Base-by-base conservation (phyloP, 2,797 vertebrate species). In the Sebastes minor region DNA sequence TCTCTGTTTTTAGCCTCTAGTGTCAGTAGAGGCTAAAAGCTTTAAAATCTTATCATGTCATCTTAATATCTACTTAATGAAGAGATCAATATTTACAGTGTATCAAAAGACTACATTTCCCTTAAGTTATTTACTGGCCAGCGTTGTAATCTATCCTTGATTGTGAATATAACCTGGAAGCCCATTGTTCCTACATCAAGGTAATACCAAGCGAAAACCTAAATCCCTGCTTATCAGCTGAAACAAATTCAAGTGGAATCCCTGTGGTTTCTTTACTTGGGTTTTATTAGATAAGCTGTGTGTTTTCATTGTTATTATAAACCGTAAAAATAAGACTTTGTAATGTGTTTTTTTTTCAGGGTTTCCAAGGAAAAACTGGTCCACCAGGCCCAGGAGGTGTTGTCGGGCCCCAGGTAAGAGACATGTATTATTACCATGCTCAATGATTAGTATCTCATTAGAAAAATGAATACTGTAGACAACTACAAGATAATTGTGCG, bases 361-460 rank as follows among this genome's bases (percentile, higher is more conserved):
- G 98, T 87, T 99, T 99, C 94, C 98, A 99, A 99, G 99, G 98
- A 62, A 99, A 99, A 94, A 99, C 98, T 7, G 99, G 99, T 62
- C 99, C 99, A 71, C 98, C 98, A 27, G 99, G 99, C 11, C 99
- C 99, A 73, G 99, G 97, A 67, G 99, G 99, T 27, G 99, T 99
- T 67, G 98, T 99, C 33, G 99, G 99, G 35, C 99, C 99, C 32
- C 99, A 99, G 97, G 99, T 99, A 94, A 79, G 74, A 72, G 4
- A 52, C 3, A 69, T 53, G 1, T 18, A 38, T 63, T 61, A 42
- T 42, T 60, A 59, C 25, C 12, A 32, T 46, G 2, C 23, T 57
- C 18, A 28, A 7, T 35, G 20, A 56, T 61, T 14, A 13, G 12
- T 67, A 18, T 49, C 35, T 38, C 49, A 46, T 25, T 32, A 46